These are phyloP conservation scores for Paramormyrops hopkinsi DNA, from an alignment of 2,797 vertebrate species.

Conservation along the genomic window DNA sequence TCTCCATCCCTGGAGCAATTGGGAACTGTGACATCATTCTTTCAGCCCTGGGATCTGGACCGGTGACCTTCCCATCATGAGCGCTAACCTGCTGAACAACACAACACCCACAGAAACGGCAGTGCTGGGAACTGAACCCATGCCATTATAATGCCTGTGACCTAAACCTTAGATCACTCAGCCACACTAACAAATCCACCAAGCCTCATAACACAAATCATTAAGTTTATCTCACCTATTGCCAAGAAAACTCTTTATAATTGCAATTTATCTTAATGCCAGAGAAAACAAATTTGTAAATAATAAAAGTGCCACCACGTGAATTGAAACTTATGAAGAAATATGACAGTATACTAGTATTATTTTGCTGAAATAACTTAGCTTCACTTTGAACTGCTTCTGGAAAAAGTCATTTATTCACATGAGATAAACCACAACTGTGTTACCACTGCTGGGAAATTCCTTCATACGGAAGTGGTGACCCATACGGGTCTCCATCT, in stretches of 20 bases:
- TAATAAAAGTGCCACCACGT: neutral
- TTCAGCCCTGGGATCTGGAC: neutral
- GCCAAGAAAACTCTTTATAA: neutral
- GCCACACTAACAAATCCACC: neutral
- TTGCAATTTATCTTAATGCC: neutral
- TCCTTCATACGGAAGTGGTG: conserved; percentile 18
- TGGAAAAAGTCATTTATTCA: conserved; percentile 13
- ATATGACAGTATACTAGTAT: neutral
- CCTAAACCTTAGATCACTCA: neutral
- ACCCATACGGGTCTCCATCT: neutral
- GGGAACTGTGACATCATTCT: neutral
- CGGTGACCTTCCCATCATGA: neutral
- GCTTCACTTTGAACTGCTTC: neutral
- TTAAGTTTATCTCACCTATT: neutral
- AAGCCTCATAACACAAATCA: neutral
- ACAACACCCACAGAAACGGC: neutral
- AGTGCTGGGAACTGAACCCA: neutral
- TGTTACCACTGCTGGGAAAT: conserved; percentile 12
- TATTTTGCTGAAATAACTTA: neutral
- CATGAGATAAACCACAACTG: neutral
- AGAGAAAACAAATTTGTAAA: neutral
- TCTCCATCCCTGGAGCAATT: neutral
- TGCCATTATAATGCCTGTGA: neutral
- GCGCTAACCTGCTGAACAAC: neutral
- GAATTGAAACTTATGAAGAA: neutral